phyloP scores from a whole-genome alignment of 2,113 vertebrate genomes.

The Bagarius yarrelli region DNA sequence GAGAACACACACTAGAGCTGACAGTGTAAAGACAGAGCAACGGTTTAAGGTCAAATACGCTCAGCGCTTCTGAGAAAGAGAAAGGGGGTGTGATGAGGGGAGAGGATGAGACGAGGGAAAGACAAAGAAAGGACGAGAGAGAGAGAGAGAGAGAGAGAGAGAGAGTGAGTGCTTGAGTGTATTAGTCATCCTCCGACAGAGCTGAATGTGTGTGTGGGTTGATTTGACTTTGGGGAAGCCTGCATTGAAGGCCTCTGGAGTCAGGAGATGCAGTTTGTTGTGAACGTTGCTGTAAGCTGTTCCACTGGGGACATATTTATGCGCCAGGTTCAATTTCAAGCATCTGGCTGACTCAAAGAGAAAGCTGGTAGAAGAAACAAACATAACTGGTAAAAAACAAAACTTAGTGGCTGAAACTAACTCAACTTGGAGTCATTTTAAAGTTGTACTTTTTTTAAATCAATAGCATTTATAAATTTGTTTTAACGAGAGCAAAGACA shows the following conservation, averaged over 20 bases:
- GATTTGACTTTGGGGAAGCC: slow-evolving; percentile 36
- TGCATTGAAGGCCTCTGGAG: slow-evolving; percentile 24
- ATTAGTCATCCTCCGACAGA: slow-evolving; percentile 48
- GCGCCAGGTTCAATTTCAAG: slow-evolving; percentile 23
- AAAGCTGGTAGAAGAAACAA: slow-evolving; percentile 7
- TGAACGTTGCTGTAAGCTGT: slow-evolving; percentile 37
- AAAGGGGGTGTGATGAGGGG: slow-evolving; percentile 1
- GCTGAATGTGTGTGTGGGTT: slow-evolving; percentile 38
- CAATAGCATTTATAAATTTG: too few species aligned
- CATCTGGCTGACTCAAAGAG: slow-evolving; percentile 32
- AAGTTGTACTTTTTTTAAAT: neutral
- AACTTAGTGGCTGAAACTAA: neutral
- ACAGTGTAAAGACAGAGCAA: slow-evolving; percentile 65
- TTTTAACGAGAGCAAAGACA: too few species aligned
- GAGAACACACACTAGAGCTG: slow-evolving; percentile 62
- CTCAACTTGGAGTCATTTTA: neutral
- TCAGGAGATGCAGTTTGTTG: slow-evolving; percentile 31
- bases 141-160: slow-evolving; percentile 39
- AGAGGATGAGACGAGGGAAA: slow-evolving; percentile 43
- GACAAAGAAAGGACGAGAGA: slow-evolving; percentile 17
- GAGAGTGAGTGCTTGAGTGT: slow-evolving; percentile 32
- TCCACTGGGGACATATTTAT: slow-evolving; percentile 33
- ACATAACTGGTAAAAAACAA: neutral
- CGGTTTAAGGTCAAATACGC: slow-evolving; percentile 70
- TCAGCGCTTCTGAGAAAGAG: slow-evolving; percentile 47